These are phyloP conservation scores for Alfaro cultratus DNA, from an alignment of 2,797 vertebrate species.

Conservation along the genomic window DNA sequence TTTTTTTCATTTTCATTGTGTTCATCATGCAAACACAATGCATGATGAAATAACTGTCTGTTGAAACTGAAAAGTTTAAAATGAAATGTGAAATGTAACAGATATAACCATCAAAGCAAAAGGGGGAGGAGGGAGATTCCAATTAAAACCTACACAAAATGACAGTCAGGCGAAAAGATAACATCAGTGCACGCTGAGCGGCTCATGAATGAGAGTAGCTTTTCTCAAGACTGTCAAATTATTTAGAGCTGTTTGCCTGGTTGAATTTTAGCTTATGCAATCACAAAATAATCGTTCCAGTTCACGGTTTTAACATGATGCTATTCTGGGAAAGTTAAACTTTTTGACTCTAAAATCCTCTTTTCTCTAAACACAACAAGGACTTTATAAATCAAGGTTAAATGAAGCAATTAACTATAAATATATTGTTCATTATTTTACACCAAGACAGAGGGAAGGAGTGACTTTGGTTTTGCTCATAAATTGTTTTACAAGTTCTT, in stretches of 20 bases:
- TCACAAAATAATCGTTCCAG: conserved; percentile 10
- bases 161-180: conserved; percentile 52
- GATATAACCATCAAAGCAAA: conserved; percentile 26
- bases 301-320: conserved; percentile 19
- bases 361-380: conserved; percentile 4
- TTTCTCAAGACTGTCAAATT: conserved; percentile 44
- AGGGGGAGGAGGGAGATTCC: not conserved
- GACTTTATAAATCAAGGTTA: conserved; percentile 4
- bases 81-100: conserved; percentile 26
- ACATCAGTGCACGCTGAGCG: conserved; percentile 32
- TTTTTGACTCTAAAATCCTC: conserved; percentile 16
- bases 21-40: conserved; percentile 21
- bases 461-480: not conserved
- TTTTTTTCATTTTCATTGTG: no score
- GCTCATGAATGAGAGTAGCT: conserved; percentile 42
- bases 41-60: conserved; percentile 28
- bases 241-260: conserved; percentile 52
- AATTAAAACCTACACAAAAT: conserved; percentile 52
- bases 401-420: not conserved
- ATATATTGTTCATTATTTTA: not conserved
- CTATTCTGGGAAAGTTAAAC: conserved; percentile 21
- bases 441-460: not conserved
- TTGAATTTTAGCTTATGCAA: conserved; percentile 41
- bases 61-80: conserved; percentile 24
- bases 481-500: not conserved